Base-by-base conservation (phyloP, 2,888 invertebrate species). In the Xanthia togata region DNA sequence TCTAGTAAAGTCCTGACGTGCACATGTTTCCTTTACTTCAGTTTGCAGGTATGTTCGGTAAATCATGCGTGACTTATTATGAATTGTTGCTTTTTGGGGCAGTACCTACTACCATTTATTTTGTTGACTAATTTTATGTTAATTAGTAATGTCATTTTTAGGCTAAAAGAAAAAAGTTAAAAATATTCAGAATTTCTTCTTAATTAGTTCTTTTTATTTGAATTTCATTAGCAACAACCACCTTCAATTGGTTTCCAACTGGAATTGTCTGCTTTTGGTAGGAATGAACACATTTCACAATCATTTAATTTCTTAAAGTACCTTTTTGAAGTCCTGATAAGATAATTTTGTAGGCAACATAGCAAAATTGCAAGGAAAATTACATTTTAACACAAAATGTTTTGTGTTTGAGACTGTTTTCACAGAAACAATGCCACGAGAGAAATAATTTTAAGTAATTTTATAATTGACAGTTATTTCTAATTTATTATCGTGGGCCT, bases 241-340 rank as follows among this genome's bases (percentile, higher is more conserved):
- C 6, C 11, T 62, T 31, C 14, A 62, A 62, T 67, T 62, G 35
- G 57, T 5, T 50, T 69, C 20, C 17, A 31, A 65, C 31, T 35
- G 6, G 50, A 79, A 57, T 50, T 55, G 17, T n/a, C 35, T 53
- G 1, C 8, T 53, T 47, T 41, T 41, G 11, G 23, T 47, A 41
- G 47, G n/a, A 55, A 67, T 31, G 8, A 59, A 9, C 4, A 67
- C 17, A 59, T 60, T 75, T 53, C n/a, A 14, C 44, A n/a, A 76
- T 60, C 67, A 41, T 31, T 62, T n/a, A 60, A 41, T 62, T 55
- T 17, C 35, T 64, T 82, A 26, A 82, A 82, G 64, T 64, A n/a
- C 23, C 53, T 35, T 62, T 57, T 35, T 41, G 64, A 70, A 65
- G 64, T 53, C 6, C 11, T 65, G 78, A 73, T 73, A 73, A 80